phyloP scores from a whole-genome alignment of 1,140 invertebrate genomes.

The Cryptotermes secundus region DNA sequence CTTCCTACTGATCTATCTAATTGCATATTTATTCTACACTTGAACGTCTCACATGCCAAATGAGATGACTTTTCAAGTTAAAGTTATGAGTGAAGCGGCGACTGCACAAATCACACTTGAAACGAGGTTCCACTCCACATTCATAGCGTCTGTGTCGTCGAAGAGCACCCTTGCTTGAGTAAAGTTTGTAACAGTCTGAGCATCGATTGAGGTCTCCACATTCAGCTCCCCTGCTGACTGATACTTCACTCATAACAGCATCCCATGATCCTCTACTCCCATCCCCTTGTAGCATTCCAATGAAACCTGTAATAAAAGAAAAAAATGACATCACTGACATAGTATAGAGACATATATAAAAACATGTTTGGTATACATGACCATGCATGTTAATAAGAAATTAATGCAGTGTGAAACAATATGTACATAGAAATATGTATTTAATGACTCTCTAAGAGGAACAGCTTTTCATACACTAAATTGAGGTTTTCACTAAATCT shows the following conservation, averaged over 20 bases:
- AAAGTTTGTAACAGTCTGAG: slow-evolving; percentile 78
- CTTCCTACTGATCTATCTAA: too few species aligned
- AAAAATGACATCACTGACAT: too few species aligned
- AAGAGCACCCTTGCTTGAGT: slow-evolving; percentile 51
- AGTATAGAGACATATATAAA: too few species aligned
- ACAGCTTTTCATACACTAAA: too few species aligned
- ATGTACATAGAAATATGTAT: too few species aligned
- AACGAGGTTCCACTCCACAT: slow-evolving; percentile 41
- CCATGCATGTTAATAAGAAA: too few species aligned
- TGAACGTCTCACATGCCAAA: not conserved
- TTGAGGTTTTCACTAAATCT: too few species aligned
- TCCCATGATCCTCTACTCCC: not conserved
- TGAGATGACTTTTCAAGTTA: slow-evolving; percentile 6
- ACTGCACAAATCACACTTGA: slow-evolving; percentile 43
- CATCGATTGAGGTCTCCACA: slow-evolving; percentile 54
- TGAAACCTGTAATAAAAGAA: not conserved
- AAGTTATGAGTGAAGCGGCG: slow-evolving; percentile 10
- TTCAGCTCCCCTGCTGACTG: not conserved
- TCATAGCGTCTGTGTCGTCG: slow-evolving; percentile 47
- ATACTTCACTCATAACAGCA: not conserved
- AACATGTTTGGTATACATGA: too few species aligned
- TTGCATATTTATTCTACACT: not conserved
- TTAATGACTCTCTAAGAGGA: too few species aligned
- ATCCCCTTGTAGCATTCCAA: slow-evolving; percentile 14
- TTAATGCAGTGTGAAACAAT: too few species aligned